These are phyloP conservation scores for Acronicta leporina DNA, from an alignment of 2,888 invertebrate genomes.

Conservation along the genomic window DNA sequence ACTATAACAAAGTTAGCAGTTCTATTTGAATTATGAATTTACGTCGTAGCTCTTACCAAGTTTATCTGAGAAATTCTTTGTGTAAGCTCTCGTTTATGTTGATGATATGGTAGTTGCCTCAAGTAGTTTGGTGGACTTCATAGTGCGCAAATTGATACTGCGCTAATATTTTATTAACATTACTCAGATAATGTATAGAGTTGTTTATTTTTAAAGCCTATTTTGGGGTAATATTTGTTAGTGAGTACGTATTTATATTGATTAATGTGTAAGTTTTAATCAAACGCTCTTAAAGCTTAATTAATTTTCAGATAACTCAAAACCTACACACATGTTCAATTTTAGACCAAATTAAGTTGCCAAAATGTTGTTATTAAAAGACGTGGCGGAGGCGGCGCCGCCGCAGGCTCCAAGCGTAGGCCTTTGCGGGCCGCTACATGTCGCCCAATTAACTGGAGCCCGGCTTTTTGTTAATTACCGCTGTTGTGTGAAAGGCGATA, in stretches of 20 bases:
- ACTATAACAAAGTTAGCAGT: conserved; percentile 47
- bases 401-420: conserved; percentile 21
- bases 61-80: conserved; percentile 20
- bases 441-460: conserved; percentile 49
- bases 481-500: conserved; percentile 44
- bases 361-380: conserved; percentile 53
- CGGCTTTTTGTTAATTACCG: conserved; percentile 51
- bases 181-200: background rate
- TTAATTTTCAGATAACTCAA: conserved; percentile 35
- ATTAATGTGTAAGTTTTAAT: conserved; percentile 17
- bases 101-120: conserved; percentile 13
- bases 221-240: too few species aligned
- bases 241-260: conserved; percentile 4
- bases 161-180: conserved; percentile 6
- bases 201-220: background rate
- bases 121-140: conserved; percentile 12
- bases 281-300: conserved; percentile 24
- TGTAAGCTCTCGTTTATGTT: conserved; percentile 14
- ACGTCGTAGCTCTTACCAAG: conserved; percentile 23
- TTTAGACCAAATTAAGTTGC: conserved; percentile 47
- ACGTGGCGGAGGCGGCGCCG: conserved; percentile 23
- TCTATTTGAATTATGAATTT: conserved; percentile 49
- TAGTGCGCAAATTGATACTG: conserved; percentile 4
- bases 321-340: conserved; percentile 44
- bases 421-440: conserved; percentile 44